A percentile compares a stretch with the other conserved stretches of the same genome.
These are phyloP conservation scores for Cercocebus atys DNA, from an alignment of 2,113 vertebrate genomes.

Conservation along the genomic window DNA sequence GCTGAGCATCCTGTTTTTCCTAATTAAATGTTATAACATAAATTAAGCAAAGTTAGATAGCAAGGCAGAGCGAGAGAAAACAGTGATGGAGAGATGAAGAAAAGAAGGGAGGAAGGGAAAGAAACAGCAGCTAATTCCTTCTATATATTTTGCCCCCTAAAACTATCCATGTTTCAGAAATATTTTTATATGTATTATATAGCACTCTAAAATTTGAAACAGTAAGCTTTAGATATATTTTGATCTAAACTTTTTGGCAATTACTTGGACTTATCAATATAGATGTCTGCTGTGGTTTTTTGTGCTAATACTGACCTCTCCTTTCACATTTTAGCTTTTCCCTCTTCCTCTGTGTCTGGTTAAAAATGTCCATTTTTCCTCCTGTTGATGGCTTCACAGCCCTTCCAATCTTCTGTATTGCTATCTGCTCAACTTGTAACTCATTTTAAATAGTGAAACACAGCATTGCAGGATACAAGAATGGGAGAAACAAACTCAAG, in stretches of 20 bases:
- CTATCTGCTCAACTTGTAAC: background rate
- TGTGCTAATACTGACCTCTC: background rate
- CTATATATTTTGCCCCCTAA: background rate
- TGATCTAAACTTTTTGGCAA: background rate
- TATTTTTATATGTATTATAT: background rate
- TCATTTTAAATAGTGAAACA: constrained; percentile 11
- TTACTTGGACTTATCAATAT: background rate
- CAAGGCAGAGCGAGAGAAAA: background rate
- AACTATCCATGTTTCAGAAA: background rate
- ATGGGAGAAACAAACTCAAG: background rate
- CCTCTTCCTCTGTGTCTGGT: background rate
- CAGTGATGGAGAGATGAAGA: background rate
- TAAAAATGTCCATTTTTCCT: background rate
- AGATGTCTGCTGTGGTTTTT: background rate
- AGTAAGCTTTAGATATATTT: background rate
- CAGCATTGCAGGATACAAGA: background rate
- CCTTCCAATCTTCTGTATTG: background rate
- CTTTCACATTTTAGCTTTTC: background rate
- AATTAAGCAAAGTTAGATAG: background rate
- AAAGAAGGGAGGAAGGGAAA: background rate
- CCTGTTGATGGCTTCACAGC: background rate
- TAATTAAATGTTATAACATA: background rate
- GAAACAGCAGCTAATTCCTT: background rate
- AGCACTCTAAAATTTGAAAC: background rate
- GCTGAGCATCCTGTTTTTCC: background rate